Conservation (phyloP, 2,113 vertebrate species). For the Micromys minutus region DNA sequence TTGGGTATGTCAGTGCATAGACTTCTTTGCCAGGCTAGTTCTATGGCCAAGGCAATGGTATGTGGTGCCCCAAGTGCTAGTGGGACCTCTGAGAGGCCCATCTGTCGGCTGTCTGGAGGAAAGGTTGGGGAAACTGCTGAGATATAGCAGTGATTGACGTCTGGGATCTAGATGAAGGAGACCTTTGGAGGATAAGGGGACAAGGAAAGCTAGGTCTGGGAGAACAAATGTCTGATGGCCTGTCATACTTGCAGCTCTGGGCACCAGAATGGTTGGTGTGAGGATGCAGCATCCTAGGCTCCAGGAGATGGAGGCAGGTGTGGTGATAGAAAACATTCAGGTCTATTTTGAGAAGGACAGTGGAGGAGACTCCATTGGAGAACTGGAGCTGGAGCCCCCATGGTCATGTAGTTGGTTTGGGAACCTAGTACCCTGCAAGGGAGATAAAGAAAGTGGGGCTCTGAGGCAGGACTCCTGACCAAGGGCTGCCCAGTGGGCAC, state of each 20-base stretch:
- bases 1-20: not conserved
- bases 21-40: not conserved
- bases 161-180: not conserved
- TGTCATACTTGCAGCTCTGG: not conserved
- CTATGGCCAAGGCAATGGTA: not conserved
- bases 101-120: not conserved
- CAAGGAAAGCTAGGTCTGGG: not conserved
- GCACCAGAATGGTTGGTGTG: not conserved
- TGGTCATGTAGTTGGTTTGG: not conserved
- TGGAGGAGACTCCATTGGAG: not conserved
- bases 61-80: not conserved
- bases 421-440: not conserved
- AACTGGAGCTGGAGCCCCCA: not conserved
- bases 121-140: not conserved
- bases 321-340: not conserved
- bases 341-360: not conserved
- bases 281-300: not conserved
- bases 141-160: not conserved
- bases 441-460: not conserved
- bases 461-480: not conserved
- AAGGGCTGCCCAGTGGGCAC: not conserved
- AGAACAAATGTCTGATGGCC: not conserved
- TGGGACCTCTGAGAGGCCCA: not conserved
- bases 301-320: not conserved
- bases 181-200: not conserved